Evolutionary conservation across 1,140 invertebrate genomes (phyloP).

Genomic region (Heliconius eleuchia): DNA sequence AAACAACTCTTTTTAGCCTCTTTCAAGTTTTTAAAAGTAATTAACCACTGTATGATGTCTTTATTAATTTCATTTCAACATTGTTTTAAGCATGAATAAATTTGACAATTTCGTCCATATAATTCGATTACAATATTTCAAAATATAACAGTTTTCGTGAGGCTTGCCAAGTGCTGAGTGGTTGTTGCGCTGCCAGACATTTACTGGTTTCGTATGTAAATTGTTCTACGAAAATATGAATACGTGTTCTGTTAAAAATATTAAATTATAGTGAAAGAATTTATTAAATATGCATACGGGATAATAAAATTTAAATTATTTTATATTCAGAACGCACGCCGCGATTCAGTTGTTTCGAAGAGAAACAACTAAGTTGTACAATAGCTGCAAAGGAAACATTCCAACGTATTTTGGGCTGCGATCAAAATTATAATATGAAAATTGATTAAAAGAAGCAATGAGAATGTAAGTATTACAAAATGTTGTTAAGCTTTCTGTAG

Average conservation of each 20-base stretch:
- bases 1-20: too few relatives aligned
- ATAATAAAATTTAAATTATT: conserved; percentile 8
- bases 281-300: conserved; percentile 8
- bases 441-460: too few relatives aligned
- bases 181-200: conserved; percentile 54
- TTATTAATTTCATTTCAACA: neutral
- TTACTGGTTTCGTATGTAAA: conserved; percentile 36
- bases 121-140: conserved; percentile 54
- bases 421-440: too few relatives aligned
- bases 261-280: conserved; percentile 13
- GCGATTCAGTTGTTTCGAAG: neutral
- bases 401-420: neutral
- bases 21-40: too few relatives aligned
- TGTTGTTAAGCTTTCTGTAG: too few relatives aligned
- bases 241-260: conserved; percentile 6
- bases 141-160: conserved; percentile 45
- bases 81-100: conserved; percentile 4
- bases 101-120: conserved; percentile 5
- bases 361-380: neutral
- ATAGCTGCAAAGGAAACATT: neutral
- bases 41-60: neutral
- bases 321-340: neutral
- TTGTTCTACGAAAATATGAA: conserved; percentile 19
- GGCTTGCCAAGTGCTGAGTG: conserved; percentile 49
- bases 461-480: too few relatives aligned